Evolutionary conservation across 2,888 invertebrate species (phyloP), one percentile per base, ranked within the genome.

Genomic region (Standfussiana lucernea): DNA sequence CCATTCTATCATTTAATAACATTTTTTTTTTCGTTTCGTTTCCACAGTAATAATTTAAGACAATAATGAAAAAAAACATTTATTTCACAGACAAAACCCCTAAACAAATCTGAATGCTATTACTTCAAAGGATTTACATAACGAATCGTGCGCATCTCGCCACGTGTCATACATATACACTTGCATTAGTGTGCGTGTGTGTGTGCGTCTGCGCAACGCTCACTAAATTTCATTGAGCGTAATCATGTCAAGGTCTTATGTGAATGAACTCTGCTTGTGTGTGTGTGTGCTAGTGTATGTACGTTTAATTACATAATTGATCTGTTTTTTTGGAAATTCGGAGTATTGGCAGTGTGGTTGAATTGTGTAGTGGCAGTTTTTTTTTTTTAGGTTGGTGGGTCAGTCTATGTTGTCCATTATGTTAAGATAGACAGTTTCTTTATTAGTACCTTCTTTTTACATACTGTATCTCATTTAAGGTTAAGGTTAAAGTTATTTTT

Each of bases 201-300:
- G 59, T n/a, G 64, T 77, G 71, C 71, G 85, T 77, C 83, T 76
- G 86, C 78, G 82, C 83, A 86, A 75, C 90, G 91, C 89, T 90
- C 91, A 91, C 93, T 86, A 90, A 91, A 90, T 91, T 90, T 90
- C 93, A 92, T 93, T 91, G 92, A 89, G 75, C 86, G 81, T 84
- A 91, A 89, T 80, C 75, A 89, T 95, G 95, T 93, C 95, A 95
- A 94, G 95, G 95, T 90, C 89, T 79, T 86, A 89, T 88, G 95
- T 94, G 94, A 95, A 94, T 91, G 95, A 95, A 93, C 95, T 91
- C 86, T 56, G 42, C 28, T 80, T 86, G 89, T 89, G 83, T 77
- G 84, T 67, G 85, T 77, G 68, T 80, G 84, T 80, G 62, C 82
- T 76, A 42, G 78, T 83, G 83, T 86, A 85, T 77, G 61, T 82